A percentile compares a stretch with the other conserved stretches of the same genome.
Conservation (phyloP, 1,140 invertebrate species). For the Cydia pomonella region DNA sequence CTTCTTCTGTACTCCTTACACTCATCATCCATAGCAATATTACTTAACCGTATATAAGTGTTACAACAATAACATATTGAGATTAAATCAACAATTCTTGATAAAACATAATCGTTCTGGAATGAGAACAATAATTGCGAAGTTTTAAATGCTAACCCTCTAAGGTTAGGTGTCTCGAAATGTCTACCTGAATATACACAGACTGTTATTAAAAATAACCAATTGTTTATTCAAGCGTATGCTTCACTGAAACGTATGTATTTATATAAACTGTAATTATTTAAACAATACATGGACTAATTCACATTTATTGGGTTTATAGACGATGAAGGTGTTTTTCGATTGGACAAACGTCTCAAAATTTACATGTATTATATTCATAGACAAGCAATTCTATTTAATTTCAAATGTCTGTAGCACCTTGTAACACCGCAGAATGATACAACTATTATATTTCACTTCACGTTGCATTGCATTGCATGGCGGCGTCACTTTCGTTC, state of each 20-base stretch:
- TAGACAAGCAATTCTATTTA: neutral
- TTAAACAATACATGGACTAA: slow-evolving; percentile 27
- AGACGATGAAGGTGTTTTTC: slow-evolving; percentile 26
- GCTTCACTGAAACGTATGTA: neutral
- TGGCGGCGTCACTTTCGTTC: too few relatives aligned
- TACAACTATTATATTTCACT: too few relatives aligned
- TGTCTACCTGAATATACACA: slow-evolving; percentile 11
- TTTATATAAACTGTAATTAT: slow-evolving; percentile 18
- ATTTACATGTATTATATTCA: slow-evolving; percentile 15
- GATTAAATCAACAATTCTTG: slow-evolving; percentile 22
- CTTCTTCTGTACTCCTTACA: slow-evolving; percentile 76
- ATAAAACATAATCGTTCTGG: slow-evolving; percentile 33
- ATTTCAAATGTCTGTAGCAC: too few relatives aligned
- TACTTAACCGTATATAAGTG: slow-evolving; percentile 46
- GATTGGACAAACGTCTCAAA: slow-evolving; percentile 22
- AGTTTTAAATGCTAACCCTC: slow-evolving; percentile 30
- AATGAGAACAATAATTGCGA: slow-evolving; percentile 25
- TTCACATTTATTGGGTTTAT: slow-evolving; percentile 29
- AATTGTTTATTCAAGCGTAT: slow-evolving; percentile 13
- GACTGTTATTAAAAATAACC: slow-evolving; percentile 15
- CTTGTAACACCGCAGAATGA: too few relatives aligned
- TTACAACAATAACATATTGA: slow-evolving; percentile 52
- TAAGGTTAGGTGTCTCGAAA: slow-evolving; percentile 58
- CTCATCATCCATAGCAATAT: slow-evolving; percentile 80
- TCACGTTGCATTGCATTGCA: too few relatives aligned